These are phyloP conservation scores for Steinernema feltiae DNA, from an alignment of 1,140 invertebrate genomes.

Conservation along the genomic window DNA sequence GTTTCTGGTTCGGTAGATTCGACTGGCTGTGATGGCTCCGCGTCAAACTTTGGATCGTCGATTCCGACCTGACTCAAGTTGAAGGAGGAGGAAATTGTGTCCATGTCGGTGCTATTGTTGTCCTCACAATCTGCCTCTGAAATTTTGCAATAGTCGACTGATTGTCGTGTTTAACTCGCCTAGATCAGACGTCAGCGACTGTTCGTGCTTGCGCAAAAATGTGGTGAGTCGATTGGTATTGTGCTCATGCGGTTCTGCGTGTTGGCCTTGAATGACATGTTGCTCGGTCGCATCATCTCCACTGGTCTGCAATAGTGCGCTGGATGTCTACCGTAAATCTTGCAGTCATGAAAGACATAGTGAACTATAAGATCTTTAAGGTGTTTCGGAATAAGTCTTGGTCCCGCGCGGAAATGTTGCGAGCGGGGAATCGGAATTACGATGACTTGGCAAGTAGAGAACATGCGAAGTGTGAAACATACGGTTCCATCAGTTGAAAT, in stretches of 20 bases:
- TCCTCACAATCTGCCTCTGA: not conserved
- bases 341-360: too few species aligned
- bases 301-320: not conserved
- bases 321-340: not conserved
- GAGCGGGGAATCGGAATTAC: too few species aligned
- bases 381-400: too few species aligned
- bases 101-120: slow-evolving; percentile 8
- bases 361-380: too few species aligned
- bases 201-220: not conserved
- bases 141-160: not conserved
- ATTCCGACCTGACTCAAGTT: not conserved
- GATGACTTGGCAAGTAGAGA: too few species aligned
- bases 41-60: not conserved
- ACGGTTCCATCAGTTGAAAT: slow-evolving; percentile 2
- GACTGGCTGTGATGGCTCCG: not conserved
- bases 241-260: not conserved
- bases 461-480: too few species aligned
- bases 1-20: not conserved
- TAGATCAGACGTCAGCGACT: not conserved
- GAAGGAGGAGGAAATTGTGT: not conserved
- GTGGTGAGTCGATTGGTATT: not conserved
- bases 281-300: not conserved
- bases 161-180: not conserved
- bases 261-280: not conserved
- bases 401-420: too few species aligned